Percentiles rank a stretch among this genome's conserved stretches.
Conservation (phyloP, 1,140 invertebrate species). For the Whitmania pigra region DNA sequence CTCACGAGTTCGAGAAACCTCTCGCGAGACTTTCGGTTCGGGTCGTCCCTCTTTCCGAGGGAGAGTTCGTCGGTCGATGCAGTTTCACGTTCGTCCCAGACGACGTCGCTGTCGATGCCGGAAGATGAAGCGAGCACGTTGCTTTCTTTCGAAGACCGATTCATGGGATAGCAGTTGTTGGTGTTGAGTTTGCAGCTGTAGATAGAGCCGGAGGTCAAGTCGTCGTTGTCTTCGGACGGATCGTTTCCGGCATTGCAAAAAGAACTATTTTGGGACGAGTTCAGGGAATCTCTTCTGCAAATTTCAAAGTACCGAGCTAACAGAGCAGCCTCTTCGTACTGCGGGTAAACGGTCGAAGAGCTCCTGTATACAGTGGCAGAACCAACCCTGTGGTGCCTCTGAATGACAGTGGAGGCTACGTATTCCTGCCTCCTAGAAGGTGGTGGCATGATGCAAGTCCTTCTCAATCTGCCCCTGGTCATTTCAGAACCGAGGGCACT, state of each 20-base stretch:
- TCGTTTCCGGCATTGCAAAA: too few species aligned
- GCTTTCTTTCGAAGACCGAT: neutral
- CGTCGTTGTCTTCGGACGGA: neutral
- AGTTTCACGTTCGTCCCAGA: slow-evolving; percentile 1
- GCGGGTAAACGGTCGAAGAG: neutral
- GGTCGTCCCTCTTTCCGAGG: slow-evolving; percentile 28
- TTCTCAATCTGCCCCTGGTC: neutral
- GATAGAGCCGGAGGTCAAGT: neutral
- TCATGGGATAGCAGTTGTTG: neutral
- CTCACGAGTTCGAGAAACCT: slow-evolving; percentile 23
- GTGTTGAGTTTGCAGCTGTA: neutral
- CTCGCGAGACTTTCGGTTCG: slow-evolving; percentile 24
- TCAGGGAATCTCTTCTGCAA: neutral
- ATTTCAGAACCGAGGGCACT: slow-evolving; percentile 20
- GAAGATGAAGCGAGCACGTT: slow-evolving; percentile 7
- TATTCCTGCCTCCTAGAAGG: too few species aligned
- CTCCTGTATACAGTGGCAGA: neutral
- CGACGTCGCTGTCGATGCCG: slow-evolving; percentile 11
- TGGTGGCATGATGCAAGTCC: neutral
- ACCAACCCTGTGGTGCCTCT: neutral
- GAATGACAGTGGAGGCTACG: too few species aligned
- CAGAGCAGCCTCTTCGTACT: neutral
- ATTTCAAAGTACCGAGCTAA: neutral
- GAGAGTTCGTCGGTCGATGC: neutral
- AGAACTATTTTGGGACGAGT: too few species aligned